These are phyloP conservation scores for Semnornis frantzii DNA, from an alignment of 2,113 vertebrate species.

Conservation along the genomic window DNA sequence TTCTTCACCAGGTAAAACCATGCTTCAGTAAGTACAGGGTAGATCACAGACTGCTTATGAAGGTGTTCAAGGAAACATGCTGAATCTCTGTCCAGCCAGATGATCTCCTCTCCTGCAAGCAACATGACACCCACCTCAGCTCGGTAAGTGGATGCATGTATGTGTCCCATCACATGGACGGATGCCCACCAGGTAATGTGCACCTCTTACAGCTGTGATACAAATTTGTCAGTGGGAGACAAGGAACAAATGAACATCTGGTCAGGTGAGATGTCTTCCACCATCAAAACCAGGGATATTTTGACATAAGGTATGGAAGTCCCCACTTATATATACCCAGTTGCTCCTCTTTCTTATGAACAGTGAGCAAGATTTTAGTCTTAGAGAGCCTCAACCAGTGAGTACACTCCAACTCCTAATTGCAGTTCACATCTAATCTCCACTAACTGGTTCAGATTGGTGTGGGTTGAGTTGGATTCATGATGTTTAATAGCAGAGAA, in stretches of 20 bases:
- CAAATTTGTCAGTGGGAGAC: neutral
- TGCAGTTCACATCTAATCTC: neutral
- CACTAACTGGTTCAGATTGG: neutral
- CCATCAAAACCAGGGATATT: neutral
- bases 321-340: neutral
- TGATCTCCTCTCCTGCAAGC: neutral
- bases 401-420: accelerated
- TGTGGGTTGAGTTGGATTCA: neutral
- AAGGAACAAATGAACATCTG: neutral
- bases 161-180: neutral
- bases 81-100: neutral
- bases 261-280: neutral
- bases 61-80: neutral
- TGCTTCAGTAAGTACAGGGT: neutral
- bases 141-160: neutral
- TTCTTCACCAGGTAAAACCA: neutral
- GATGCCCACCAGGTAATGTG: neutral
- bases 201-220: neutral
- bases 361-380: neutral
- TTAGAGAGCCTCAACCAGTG: neutral
- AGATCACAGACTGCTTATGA: neutral
- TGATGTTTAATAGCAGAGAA: neutral
- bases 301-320: neutral
- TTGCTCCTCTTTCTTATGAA: neutral
- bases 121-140: neutral